Evolutionary conservation across 2,888 invertebrate species (phyloP).

Genomic region (Ormyrus nitidulus): DNA sequence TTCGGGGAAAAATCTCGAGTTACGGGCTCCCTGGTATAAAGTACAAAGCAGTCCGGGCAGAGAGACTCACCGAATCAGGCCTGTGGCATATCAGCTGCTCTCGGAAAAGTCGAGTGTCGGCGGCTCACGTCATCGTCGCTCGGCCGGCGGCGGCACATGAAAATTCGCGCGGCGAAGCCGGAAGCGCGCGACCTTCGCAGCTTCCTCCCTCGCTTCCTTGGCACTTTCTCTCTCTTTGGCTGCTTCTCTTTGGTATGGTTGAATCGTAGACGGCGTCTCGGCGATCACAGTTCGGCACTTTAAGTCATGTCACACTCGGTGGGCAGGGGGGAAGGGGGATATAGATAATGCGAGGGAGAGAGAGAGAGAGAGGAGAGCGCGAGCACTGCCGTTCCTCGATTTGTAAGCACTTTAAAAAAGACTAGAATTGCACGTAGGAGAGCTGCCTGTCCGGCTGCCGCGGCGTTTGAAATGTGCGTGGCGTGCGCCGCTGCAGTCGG

Average conservation of each 20-base stretch:
- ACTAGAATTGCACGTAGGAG: too few relatives aligned
- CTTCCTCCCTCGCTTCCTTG: slow-evolving; percentile 41
- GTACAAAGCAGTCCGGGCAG: too few relatives aligned
- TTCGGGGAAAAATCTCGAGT: too few relatives aligned
- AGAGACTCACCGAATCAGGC: slow-evolving; percentile 11
- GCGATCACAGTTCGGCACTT: too few relatives aligned
- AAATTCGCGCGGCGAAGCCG: slow-evolving; percentile 7
- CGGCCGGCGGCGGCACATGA: slow-evolving; percentile 7
- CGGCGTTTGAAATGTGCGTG: slow-evolving; percentile 53
- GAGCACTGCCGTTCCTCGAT: background rate
- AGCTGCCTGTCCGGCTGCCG: too few relatives aligned
- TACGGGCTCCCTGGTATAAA: too few relatives aligned
- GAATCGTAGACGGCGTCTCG: too few relatives aligned
- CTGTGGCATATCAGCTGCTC: background rate
- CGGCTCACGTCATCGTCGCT: slow-evolving; percentile 24
- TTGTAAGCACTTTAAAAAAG: too few relatives aligned
- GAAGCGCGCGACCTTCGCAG: slow-evolving; percentile 33
- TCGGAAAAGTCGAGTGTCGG: background rate
- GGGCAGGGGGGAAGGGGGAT: too few relatives aligned
- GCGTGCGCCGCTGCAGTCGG: slow-evolving; percentile 63
- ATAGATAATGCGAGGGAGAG: background rate
- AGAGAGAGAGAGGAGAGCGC: background rate
- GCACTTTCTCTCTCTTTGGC: background rate
- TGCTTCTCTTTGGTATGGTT: too few relatives aligned
- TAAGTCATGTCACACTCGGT: too few relatives aligned